Percentiles rank a stretch among this genome's conserved stretches.
These are phyloP conservation scores for Taphrorychus bicolor DNA, from an alignment of 2,888 invertebrate genomes.

Conservation along the genomic window DNA sequence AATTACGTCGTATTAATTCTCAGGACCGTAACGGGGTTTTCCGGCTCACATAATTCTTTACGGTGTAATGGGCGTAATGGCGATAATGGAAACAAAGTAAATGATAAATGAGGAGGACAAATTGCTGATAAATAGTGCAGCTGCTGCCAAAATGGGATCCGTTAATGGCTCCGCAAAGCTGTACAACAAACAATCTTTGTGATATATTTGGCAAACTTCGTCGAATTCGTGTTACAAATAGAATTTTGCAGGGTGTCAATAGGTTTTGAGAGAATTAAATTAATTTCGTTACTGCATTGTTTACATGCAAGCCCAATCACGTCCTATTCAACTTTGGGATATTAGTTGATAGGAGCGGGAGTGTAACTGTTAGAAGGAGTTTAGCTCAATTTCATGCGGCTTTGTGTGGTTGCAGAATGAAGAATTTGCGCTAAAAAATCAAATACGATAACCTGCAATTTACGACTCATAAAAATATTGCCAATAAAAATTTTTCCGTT, in stretches of 20 bases:
- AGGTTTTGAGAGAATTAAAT: not conserved
- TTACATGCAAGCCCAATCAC: not conserved
- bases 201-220: not conserved
- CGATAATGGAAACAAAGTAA: constrained; percentile 9
- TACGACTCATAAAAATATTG: not conserved
- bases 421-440: no score
- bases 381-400: no score
- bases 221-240: not conserved
- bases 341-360: no score
- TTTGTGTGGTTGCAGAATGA: no score
- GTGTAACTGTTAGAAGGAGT: no score
- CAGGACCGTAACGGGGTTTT: not conserved
- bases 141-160: constrained; percentile 4
- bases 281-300: not conserved
- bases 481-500: not conserved
- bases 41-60: constrained; percentile 6
- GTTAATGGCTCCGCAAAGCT: constrained; percentile 2
- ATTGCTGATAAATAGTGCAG: constrained; percentile 5
- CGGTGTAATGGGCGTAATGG: constrained; percentile 5
- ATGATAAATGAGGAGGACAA: constrained; percentile 10
- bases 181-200: not conserved
- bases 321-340: no score
- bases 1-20: not conserved
- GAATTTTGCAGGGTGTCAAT: not conserved
- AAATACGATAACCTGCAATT: not conserved